These are phyloP conservation scores for Polyodon spathula DNA, from an alignment of 2,113 vertebrate genomes.

Conservation along the genomic window DNA sequence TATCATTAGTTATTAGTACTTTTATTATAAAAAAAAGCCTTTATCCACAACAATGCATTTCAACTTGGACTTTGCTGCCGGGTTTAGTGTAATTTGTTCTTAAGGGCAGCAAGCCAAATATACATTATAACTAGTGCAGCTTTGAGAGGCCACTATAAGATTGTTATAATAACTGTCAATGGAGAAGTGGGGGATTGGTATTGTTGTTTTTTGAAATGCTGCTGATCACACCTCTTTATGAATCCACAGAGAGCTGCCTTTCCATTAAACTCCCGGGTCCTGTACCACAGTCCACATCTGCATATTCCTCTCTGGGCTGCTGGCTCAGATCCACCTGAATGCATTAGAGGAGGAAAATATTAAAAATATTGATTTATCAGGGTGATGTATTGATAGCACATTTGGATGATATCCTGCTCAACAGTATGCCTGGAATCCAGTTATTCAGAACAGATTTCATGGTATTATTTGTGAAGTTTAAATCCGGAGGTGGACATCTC, in stretches of 20 bases:
- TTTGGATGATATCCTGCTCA: constrained; percentile 54
- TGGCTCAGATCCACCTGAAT: constrained; percentile 50
- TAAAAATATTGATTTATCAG: constrained; percentile 78
- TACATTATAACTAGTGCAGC: background rate
- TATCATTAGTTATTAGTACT: too few relatives aligned
- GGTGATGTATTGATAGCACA: constrained; percentile 68
- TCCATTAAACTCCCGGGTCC: constrained; percentile 34
- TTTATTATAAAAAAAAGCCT: too few relatives aligned
- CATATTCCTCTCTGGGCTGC: constrained; percentile 45
- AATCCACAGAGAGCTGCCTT: constrained; percentile 9
- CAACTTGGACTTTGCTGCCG: too few relatives aligned
- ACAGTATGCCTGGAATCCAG: constrained; percentile 39
- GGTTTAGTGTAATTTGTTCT: background rate
- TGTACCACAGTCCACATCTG: constrained; percentile 39
- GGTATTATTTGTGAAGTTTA: background rate
- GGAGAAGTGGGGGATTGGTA: background rate
- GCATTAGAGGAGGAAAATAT: constrained; percentile 67
- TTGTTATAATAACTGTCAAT: background rate
- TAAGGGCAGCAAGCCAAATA: background rate
- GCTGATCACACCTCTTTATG: background rate
- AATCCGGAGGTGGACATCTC: background rate
- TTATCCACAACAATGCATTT: too few relatives aligned
- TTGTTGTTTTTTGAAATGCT: constrained; percentile 3
- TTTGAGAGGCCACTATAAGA: background rate
- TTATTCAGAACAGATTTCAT: background rate